phyloP scores from a whole-genome alignment of 2,888 invertebrate species.

The Drosophila stalkeri region DNA sequence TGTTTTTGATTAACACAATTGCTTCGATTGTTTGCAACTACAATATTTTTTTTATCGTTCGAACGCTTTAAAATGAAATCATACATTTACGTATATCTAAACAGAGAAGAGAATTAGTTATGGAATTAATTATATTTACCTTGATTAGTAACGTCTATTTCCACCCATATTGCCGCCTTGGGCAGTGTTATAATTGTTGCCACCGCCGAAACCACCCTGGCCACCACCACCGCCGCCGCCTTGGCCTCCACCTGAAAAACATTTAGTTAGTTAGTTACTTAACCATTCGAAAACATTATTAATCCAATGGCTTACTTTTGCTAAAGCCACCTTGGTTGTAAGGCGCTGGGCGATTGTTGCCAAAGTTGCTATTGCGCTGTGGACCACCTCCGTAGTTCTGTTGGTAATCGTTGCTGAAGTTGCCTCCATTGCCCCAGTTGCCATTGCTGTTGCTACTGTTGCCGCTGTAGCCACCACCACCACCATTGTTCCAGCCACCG shows the following conservation, averaged over 20 bases:
- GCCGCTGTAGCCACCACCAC: constrained; percentile 85
- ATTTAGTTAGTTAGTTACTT: neutral
- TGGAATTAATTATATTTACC: constrained; percentile 63
- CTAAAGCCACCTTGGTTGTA: constrained; percentile 79
- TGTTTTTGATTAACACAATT: constrained; percentile 34
- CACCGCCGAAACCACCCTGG: constrained; percentile 67
- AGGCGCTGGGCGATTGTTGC: constrained; percentile 82
- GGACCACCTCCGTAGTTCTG: constrained; percentile 94
- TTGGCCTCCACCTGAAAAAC: constrained; percentile 69
- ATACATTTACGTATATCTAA: constrained; percentile 10
- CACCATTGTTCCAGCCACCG: constrained; percentile 79
- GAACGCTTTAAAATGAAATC: constrained; percentile 37
- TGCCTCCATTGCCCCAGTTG: constrained; percentile 86
- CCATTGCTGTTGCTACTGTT: constrained; percentile 87
- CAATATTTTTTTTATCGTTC: constrained; percentile 30
- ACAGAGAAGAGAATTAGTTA: constrained; percentile 6
- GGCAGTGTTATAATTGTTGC: constrained; percentile 80
- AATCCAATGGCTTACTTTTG: constrained; percentile 64
- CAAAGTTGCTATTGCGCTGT: constrained; percentile 87
- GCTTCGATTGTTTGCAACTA: constrained; percentile 28
- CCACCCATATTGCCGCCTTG: constrained; percentile 81
- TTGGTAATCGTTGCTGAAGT: constrained; percentile 89
- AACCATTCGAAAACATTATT: neutral
- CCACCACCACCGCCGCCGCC: constrained; percentile 59
- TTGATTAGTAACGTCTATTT: constrained; percentile 82